These are phyloP conservation scores for Eubasilissa regina DNA, from an alignment of 1,140 invertebrate species.

Conservation along the genomic window DNA sequence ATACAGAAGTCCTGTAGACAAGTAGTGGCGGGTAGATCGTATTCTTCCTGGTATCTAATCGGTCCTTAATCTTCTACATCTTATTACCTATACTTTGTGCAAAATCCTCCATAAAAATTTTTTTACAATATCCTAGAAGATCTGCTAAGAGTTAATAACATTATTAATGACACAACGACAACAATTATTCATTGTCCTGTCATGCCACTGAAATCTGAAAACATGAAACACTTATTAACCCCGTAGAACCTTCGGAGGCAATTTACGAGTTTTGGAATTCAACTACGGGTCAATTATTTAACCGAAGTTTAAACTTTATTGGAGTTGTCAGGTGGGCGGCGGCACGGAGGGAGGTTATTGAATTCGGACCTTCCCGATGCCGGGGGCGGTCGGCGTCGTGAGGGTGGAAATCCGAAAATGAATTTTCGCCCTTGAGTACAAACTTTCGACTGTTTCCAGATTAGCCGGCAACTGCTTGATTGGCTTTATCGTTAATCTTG, in stretches of 20 bases:
- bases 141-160: no score
- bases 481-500: no score
- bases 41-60: no score
- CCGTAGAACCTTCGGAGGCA: neutral
- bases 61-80: no score
- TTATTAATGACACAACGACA: neutral
- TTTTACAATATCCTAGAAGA: no score
- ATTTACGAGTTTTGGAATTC: conserved; percentile 14
- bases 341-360: neutral
- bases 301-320: conserved; percentile 11
- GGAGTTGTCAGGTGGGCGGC: conserved; percentile 24
- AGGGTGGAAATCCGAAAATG: conserved; percentile 13
- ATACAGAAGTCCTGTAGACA: no score
- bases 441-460: no score
- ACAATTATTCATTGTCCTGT: neutral
- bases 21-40: no score
- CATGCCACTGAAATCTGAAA: neutral
- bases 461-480: no score
- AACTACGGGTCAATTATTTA: conserved; percentile 31
- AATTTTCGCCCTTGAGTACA: no score
- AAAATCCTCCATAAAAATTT: no score
- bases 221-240: neutral
- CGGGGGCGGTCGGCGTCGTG: neutral
- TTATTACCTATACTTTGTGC: no score
- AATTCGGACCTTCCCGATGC: neutral